Evolutionary conservation across 2,888 invertebrate genomes (phyloP).

Genomic region (Amblyjoppa fuscipennis): DNA sequence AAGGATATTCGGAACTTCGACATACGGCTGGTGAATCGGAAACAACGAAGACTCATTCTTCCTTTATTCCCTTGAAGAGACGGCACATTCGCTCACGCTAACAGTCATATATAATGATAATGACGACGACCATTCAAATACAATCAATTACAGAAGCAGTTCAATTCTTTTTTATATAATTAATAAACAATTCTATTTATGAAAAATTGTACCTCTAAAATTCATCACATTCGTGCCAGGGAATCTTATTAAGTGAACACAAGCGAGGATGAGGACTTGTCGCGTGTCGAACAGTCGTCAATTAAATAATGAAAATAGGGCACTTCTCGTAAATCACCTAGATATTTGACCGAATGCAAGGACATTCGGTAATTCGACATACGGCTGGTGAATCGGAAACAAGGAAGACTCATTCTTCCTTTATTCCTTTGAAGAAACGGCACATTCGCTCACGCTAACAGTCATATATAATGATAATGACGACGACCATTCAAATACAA

Average conservation of each 20-base stretch:
- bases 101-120: conserved; percentile 57
- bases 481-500: conserved; percentile 15
- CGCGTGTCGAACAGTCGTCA: too few relatives aligned
- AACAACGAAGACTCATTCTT: not conserved
- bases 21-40: not conserved
- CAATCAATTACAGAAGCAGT: too few relatives aligned
- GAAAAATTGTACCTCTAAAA: too few relatives aligned
- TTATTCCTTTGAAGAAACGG: not conserved
- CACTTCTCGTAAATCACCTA: not conserved
- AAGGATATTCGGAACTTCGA: not conserved
- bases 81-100: conserved; percentile 16
- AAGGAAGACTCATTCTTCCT: not conserved
- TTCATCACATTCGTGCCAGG: not conserved
- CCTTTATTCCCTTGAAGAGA: not conserved
- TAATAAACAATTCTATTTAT: too few relatives aligned
- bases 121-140: conserved; percentile 42
- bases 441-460: conserved; percentile 20
- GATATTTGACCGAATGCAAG: not conserved
- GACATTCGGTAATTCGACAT: not conserved
- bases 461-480: conserved; percentile 60
- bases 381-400: not conserved
- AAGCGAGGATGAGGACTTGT: too few relatives aligned
- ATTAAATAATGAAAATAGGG: not conserved
- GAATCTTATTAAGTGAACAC: too few relatives aligned
- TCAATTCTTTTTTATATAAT: too few relatives aligned